Evolutionary conservation across 2,797 vertebrate genomes (phyloP).

Genomic region (Orestias chungarensis): DNA sequence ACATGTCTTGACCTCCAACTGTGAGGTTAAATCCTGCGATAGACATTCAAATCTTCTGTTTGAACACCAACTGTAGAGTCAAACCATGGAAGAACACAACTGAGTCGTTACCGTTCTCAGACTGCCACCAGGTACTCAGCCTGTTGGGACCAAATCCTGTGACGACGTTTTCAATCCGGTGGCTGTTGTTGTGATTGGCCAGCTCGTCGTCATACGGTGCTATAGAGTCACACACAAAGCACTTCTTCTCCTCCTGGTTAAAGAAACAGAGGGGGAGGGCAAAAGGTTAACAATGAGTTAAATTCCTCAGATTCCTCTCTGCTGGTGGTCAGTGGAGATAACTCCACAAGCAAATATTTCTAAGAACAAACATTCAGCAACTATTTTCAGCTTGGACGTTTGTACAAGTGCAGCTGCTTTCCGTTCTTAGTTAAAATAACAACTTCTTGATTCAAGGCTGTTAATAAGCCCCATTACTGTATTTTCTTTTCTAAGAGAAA

Average conservation of each 20-base stretch:
- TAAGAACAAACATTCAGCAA: not conserved
- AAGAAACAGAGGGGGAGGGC: not conserved
- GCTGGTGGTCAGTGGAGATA: slow-evolving; percentile 11
- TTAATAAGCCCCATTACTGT: not conserved
- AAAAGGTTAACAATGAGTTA: slow-evolving; percentile 15
- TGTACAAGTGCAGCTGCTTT: not conserved
- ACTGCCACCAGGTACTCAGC: slow-evolving; percentile 98
- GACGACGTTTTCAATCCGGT: slow-evolving; percentile 94
- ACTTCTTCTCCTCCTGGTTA: slow-evolving; percentile 97
- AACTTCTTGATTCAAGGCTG: not conserved
- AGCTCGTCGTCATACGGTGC: slow-evolving; percentile 80
- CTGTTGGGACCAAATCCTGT: slow-evolving; percentile 93
- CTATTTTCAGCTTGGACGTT: not conserved
- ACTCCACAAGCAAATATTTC: not conserved
- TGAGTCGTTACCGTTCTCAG: slow-evolving; percentile 88
- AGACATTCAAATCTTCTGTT: not conserved
- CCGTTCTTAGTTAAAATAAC: not conserved
- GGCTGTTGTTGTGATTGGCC: slow-evolving; percentile 81
- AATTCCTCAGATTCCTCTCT: slow-evolving; percentile 63
- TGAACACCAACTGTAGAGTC: not conserved
- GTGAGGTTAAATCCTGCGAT: not conserved
- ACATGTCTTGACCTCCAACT: not conserved
- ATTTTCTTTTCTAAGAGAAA: not conserved
- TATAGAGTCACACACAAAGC: slow-evolving; percentile 91
- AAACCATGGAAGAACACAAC: not conserved